Conservation (phyloP, 2,113 vertebrate species). For the Vimba vimba region DNA sequence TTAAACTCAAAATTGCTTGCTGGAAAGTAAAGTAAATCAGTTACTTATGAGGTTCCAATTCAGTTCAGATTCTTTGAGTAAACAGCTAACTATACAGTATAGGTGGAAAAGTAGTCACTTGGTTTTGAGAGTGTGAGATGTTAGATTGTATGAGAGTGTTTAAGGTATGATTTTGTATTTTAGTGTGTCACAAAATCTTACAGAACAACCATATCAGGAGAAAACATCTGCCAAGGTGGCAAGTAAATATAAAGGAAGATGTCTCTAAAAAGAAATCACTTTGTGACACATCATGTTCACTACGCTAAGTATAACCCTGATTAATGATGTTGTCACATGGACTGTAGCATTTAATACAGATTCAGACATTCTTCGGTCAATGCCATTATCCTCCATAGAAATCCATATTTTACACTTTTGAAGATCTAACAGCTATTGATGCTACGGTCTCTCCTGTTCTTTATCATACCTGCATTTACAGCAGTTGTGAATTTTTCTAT, state of each 20-base stretch:
- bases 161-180: background rate
- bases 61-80: background rate
- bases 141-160: background rate
- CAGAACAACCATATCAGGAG: background rate
- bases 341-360: background rate
- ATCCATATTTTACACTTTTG: slow-evolving; percentile 24
- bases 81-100: background rate
- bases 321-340: background rate
- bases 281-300: background rate
- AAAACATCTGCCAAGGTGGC: slow-evolving; percentile 5
- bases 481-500: background rate
- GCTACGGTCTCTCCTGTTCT: background rate
- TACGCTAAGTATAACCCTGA: background rate
- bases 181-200: background rate
- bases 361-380: background rate
- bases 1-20: too few relatives aligned
- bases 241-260: background rate
- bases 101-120: background rate
- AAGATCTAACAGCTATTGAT: background rate
- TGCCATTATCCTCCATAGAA: background rate
- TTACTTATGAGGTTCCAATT: background rate
- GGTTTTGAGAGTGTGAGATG: background rate
- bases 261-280: background rate
- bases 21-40: background rate
- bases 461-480: background rate